Evolutionary conservation across 2,888 invertebrate species (phyloP).

Genomic region (Caenorhabditis panamensis): DNA sequence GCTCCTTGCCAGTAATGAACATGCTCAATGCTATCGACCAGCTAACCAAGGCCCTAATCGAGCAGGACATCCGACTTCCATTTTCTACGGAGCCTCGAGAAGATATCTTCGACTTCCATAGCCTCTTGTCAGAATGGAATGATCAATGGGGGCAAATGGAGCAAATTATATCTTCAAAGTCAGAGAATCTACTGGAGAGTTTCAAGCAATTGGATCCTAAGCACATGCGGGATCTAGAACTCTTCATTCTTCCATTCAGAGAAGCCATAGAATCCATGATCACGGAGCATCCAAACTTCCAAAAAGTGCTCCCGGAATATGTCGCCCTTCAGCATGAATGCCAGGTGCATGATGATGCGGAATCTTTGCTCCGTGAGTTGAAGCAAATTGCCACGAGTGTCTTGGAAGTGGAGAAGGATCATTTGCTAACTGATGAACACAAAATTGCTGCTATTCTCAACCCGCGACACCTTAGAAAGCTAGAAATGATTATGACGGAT

Average conservation of each 20-base stretch:
- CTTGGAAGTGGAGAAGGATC: slow-evolving; percentile 50
- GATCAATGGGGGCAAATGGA: slow-evolving; percentile 56
- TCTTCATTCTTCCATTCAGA: slow-evolving; percentile 75
- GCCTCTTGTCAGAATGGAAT: slow-evolving; percentile 63
- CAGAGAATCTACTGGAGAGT: slow-evolving; percentile 26
- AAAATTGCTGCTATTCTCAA: slow-evolving; percentile 76
- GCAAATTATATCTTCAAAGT: slow-evolving; percentile 46
- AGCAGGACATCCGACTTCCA: slow-evolving; percentile 61
- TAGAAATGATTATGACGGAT: slow-evolving; percentile 71
- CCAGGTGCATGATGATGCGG: slow-evolving; percentile 63
- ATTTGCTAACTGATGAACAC: slow-evolving; percentile 71
- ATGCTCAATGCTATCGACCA: slow-evolving; percentile 61
- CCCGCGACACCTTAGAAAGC: slow-evolving; percentile 67
- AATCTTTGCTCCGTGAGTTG: slow-evolving; percentile 55
- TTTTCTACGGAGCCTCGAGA: slow-evolving; percentile 52
- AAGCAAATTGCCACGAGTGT: slow-evolving; percentile 54
- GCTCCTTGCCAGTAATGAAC: slow-evolving; percentile 56
- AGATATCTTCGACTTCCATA: slow-evolving; percentile 64
- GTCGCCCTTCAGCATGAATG: slow-evolving; percentile 68
- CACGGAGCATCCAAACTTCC: slow-evolving; percentile 63
- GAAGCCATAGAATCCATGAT: slow-evolving; percentile 71
- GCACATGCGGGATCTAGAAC: slow-evolving; percentile 69
- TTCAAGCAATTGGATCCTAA: slow-evolving; percentile 54
- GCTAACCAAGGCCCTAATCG: slow-evolving; percentile 46
- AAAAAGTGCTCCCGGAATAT: slow-evolving; percentile 69